Base-by-base conservation (phyloP, 2,797 vertebrate genomes). In the Syndactyla subalaris region DNA sequence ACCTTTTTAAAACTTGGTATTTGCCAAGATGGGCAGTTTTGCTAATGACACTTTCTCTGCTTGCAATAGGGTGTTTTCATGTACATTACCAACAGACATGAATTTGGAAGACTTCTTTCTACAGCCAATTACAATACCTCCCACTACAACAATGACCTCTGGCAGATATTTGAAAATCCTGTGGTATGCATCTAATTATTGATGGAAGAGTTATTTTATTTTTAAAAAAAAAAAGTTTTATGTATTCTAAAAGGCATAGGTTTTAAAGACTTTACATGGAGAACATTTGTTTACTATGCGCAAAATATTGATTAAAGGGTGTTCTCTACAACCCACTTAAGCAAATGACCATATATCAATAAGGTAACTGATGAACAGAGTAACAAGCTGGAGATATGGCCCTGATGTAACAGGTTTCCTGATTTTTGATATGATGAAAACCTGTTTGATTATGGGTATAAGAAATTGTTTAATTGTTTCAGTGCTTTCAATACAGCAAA, bases 111-210 rank as follows among this genome's bases (percentile, higher is more conserved):
- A 94, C 98, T 99, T 49, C 97, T 99, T 97, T 99, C 99, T 92
- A 98, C 99, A 57, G 99, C 99, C 95, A 99, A 99, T 98, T 99
- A 99, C 93, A 99, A 99, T 96, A 99, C 96, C 81, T 99, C 99
- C 70, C 99, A 99, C 97, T 98, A 99, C 96, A 99, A 99, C 98
- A 99, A 98, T 79, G 99, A 99, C 96, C 98, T 99, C 94, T 99
- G 99, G 99, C 99, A 99, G 98, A 99, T 99, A 95, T 99, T 99
- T 98, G 99, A 99, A 98, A 99, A 99, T 97, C 99, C 99, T 32
- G 96, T 98, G 99, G 99, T 99, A 98, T 97, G 99, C 98, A 96
- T 95, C 76, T 89, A 23, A 79, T 36, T 83, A 39, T 38, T 94
- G 11, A 84, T 36, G 8, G 95, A 72, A 81, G 10, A 67, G 18